A percentile compares a stretch with the other conserved stretches of the same genome.
phyloP scores from a whole-genome alignment of 1,140 invertebrate genomes.

The Scaptodrosophila lebanonensis region DNA sequence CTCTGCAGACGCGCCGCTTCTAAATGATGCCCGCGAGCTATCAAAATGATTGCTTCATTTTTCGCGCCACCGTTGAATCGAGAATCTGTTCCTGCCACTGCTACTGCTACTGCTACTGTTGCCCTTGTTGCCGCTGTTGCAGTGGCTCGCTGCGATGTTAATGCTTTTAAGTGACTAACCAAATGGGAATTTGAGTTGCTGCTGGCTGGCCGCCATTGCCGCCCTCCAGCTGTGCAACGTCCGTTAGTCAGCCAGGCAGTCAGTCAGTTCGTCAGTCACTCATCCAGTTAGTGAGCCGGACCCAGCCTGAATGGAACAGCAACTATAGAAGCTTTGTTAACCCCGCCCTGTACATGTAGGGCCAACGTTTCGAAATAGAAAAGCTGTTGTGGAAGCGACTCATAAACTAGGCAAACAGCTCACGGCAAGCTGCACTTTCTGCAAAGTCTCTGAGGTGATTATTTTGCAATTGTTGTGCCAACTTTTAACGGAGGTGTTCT shows the following conservation, averaged over 20 bases:
- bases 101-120: not conserved
- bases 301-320: too few species aligned
- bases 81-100: not conserved
- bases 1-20: conserved; percentile 13
- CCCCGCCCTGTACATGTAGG: too few species aligned
- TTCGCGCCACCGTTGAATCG: conserved; percentile 18
- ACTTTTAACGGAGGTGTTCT: conserved; percentile 42
- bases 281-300: conserved; percentile 7
- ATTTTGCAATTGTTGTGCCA: conserved; percentile 60
- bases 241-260: not conserved
- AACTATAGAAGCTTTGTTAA: too few species aligned
- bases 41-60: conserved; percentile 50
- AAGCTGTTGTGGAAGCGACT: too few species aligned
- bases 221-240: not conserved
- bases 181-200: conserved; percentile 32
- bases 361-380: too few species aligned
- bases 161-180: conserved; percentile 40
- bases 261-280: too few species aligned
- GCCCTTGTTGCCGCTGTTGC: conserved; percentile 9
- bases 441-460: conserved; percentile 62
- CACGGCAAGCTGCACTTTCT: conserved; percentile 4
- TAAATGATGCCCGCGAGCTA: conserved; percentile 56
- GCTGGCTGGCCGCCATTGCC: too few species aligned
- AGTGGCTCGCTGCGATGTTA: conserved; percentile 25
- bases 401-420: conserved; percentile 38